Base-by-base conservation (phyloP, 2,113 vertebrate species). In the Eulemur macaco region DNA sequence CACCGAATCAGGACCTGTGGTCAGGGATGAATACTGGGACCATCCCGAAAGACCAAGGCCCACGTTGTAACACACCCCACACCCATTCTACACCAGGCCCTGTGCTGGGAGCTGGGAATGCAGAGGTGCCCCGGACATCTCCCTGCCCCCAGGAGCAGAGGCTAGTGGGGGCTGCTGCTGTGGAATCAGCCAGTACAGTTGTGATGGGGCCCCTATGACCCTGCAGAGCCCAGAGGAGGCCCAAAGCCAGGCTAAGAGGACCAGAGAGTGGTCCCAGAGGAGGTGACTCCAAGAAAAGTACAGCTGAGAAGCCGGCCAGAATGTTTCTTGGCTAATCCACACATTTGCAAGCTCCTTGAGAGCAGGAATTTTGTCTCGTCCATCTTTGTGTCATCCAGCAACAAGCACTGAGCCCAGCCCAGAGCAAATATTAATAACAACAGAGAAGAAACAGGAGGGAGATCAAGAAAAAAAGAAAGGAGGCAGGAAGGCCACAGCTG, bases 141-240 rank as follows among this genome's bases (percentile, higher is more conserved):
- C 34, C 60, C 42, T 60, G 17, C 17, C 39, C 66, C 74, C 31
- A 66, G 29, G 42, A 52, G 20, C 64, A 37, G 42, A 27, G 27
- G 64, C 23, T 25, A n/a, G 1, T 18, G 12, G 27, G 4, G 18
- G 14, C 8, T 52, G 81, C 29, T 60, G 39, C 12, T 0, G 3
- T 0, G 1, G 25, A 54, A n/a, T 11, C 0, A 12, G 21, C 31
- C 66, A 56, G 37, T 6, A 27, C 21, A 93, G 45, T 0, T 4
- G 34, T 0, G 5, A 34, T 68, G 47, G 15, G 39, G 23, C 64
- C 39, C 27, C 5, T 1, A 0, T 6, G n/a, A 84, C 15, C 6
- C 39, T 73, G 27, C 12, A 42, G 54, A 83, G 56, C 68, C 37
- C 68, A 42, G 58, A 78, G 25, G n/a, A 60, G 17, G 25, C 18